phyloP scores from a whole-genome alignment of 2,113 vertebrate genomes.

The Cyanistes caeruleus region DNA sequence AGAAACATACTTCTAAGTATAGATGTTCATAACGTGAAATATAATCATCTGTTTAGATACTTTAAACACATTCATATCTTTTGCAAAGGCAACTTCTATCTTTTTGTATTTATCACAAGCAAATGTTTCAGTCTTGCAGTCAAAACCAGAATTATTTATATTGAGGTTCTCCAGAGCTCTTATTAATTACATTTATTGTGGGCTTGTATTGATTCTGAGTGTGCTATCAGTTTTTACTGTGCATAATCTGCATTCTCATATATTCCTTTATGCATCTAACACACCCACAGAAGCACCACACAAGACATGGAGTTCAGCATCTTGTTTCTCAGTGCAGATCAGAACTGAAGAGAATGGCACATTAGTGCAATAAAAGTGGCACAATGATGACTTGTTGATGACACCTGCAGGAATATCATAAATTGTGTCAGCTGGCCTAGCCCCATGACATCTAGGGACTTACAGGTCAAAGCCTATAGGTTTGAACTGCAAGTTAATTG shows the following conservation, averaged over 20 bases:
- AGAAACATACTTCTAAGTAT: constrained; percentile 3
- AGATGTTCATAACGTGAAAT: not conserved
- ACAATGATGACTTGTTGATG: not conserved
- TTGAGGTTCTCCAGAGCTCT: constrained; percentile 27
- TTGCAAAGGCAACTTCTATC: not conserved
- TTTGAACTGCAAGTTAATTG: not conserved
- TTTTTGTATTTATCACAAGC: constrained; percentile 23
- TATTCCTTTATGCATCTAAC: not conserved
- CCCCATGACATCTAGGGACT: not conserved
- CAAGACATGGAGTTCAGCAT: not conserved
- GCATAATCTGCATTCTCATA: not conserved
- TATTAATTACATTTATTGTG: constrained; percentile 45
- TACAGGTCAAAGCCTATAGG: not conserved
- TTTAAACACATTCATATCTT: not conserved
- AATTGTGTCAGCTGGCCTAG: not conserved
- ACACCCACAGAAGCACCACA: not conserved
- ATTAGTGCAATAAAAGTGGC: too few species aligned
- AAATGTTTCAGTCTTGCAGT: constrained; percentile 57
- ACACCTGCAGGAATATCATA: not conserved
- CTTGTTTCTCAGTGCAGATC: not conserved
- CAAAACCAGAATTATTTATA: constrained; percentile 56
- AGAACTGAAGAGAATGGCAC: not conserved
- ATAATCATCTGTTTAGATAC: not conserved
- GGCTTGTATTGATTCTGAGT: not conserved
- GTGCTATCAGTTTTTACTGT: not conserved